phyloP scores from a whole-genome alignment of 2,797 vertebrate genomes.

The Limnodromus scolopaceus region DNA sequence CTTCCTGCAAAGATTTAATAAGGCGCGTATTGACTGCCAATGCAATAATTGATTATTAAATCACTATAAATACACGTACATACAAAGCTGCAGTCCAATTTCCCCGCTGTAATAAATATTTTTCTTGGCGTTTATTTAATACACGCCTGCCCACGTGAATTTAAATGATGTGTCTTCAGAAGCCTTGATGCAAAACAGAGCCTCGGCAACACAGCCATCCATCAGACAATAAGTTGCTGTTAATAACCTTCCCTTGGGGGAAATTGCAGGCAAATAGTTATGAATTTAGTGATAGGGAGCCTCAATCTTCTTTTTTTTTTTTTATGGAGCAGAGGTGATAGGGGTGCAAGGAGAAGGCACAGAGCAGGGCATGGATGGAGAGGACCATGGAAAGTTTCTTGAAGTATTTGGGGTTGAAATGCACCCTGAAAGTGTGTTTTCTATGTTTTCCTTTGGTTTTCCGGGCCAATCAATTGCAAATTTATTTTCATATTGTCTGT shows the following conservation, averaged over 20 bases:
- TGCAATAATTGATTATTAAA: conserved; percentile 67
- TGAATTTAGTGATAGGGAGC: conserved; percentile 57
- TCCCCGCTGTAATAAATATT: conserved; percentile 50
- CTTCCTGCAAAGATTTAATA: conserved; percentile 46
- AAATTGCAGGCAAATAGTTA: conserved; percentile 73
- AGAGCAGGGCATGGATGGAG: not conserved
- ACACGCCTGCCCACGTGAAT: conserved; percentile 68
- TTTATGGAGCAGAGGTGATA: conserved; percentile 20
- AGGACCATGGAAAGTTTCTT: not conserved
- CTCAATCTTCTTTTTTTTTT: conserved; percentile 65
- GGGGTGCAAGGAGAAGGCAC: not conserved
- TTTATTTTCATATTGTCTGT: no score
- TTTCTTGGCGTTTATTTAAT: conserved; percentile 71
- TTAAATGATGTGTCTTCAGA: conserved; percentile 67
- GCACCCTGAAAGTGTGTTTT: not conserved
- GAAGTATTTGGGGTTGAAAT: not conserved
- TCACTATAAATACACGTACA: not conserved
- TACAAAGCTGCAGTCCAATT: not conserved
- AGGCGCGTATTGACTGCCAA: conserved; percentile 10
- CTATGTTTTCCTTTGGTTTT: not conserved
- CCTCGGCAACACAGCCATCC: conserved; percentile 62
- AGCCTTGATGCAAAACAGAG: conserved; percentile 72
- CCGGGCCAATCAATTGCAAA: accelerated
- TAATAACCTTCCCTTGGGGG: conserved; percentile 73
- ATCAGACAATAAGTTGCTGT: conserved; percentile 74